Conservation (phyloP, 1,140 invertebrate species). For the Pemphigus obesinymphae region DNA sequence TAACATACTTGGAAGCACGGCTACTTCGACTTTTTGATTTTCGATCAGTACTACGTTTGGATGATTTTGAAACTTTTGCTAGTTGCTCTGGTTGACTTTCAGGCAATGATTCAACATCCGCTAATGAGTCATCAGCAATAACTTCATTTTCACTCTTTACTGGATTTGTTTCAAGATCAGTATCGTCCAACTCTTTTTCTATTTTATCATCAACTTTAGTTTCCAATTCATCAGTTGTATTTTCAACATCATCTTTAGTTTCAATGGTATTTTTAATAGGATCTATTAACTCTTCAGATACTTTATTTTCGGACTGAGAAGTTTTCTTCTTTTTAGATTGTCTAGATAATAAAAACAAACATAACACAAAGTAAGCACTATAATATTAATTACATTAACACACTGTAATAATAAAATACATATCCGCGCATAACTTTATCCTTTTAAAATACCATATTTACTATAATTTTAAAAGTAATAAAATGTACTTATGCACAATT, state of each 20-base stretch:
- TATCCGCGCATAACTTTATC: too few relatives aligned
- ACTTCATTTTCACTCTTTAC: constrained; percentile 6
- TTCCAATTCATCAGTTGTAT: constrained; percentile 43
- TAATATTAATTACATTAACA: too few relatives aligned
- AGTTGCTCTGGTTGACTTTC: constrained; percentile 7
- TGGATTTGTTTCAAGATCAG: not conserved
- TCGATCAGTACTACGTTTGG: constrained; percentile 28
- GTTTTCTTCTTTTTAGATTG: constrained; percentile 44
- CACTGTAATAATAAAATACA: too few relatives aligned
- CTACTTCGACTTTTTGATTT: constrained; percentile 30
- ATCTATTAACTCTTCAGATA: constrained; percentile 47
- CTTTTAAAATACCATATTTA: too few relatives aligned
- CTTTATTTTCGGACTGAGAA: constrained; percentile 48
- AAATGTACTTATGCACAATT: too few relatives aligned
- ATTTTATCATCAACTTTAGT: constrained; percentile 43
- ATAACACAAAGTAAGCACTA: too few relatives aligned
- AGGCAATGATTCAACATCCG: constrained; percentile 18
- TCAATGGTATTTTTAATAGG: constrained; percentile 43
- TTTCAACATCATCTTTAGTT: constrained; percentile 48
- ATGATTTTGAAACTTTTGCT: constrained; percentile 10
- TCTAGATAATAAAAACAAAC: not conserved
- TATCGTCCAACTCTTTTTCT: constrained; percentile 46
- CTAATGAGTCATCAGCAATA: constrained; percentile 16
- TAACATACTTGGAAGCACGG: constrained; percentile 25
- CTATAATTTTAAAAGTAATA: too few relatives aligned